These are phyloP conservation scores for Cricetomys ansorgei DNA, from an alignment of 2,113 vertebrate species.

Conservation along the genomic window DNA sequence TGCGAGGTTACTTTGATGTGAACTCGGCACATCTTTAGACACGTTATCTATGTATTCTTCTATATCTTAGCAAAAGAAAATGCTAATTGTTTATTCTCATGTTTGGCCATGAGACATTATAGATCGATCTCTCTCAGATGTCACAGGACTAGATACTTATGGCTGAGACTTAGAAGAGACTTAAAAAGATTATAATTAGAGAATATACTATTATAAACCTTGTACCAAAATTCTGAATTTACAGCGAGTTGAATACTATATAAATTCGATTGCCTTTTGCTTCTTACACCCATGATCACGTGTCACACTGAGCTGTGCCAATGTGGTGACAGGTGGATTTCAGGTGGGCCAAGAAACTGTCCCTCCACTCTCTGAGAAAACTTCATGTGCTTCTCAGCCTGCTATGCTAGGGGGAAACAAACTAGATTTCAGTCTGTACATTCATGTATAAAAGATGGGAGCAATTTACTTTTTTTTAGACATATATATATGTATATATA, in stretches of 20 bases:
- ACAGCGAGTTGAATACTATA: not conserved
- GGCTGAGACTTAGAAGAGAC: not conserved
- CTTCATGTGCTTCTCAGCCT: not conserved
- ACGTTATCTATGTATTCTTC: not conserved
- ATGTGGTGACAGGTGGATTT: not conserved
- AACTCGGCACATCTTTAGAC: conserved; percentile 5
- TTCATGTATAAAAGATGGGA: not conserved
- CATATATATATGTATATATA: too few relatives aligned
- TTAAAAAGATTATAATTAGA: not conserved
- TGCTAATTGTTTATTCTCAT: not conserved
- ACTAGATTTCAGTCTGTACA: not conserved
- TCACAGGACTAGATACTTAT: not conserved
- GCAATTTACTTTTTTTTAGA: not conserved
- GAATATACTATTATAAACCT: conserved; percentile 27
- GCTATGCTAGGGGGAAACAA: not conserved
- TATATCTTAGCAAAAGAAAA: not conserved
- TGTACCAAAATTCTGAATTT: not conserved
- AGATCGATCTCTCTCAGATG: not conserved
- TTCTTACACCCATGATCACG: not conserved
- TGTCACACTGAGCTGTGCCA: not conserved
- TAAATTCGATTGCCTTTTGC: not conserved
- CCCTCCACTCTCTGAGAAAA: not conserved
- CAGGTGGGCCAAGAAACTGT: not conserved
- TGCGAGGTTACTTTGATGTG: not conserved
- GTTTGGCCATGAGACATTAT: not conserved